phyloP scores from a whole-genome alignment of 2,888 invertebrate species.

The Hirtodrosophila histrioides region DNA sequence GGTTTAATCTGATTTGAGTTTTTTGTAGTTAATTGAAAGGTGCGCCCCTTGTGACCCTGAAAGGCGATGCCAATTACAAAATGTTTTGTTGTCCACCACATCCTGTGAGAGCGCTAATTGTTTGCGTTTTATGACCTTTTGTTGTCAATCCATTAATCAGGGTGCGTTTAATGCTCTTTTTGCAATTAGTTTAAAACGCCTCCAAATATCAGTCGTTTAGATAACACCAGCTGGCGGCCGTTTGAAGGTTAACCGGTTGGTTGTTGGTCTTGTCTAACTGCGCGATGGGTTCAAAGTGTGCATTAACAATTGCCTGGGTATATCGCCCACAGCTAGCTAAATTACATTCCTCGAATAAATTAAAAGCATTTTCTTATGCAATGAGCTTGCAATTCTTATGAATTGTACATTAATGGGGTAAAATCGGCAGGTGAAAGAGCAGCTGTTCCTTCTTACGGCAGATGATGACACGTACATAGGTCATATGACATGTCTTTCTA shows the following conservation, averaged over 20 bases:
- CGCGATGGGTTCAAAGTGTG: slow-evolving; percentile 34
- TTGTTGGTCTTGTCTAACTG: slow-evolving; percentile 14
- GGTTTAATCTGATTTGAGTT: slow-evolving; percentile 13
- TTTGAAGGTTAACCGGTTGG: slow-evolving; percentile 40
- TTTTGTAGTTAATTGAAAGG: slow-evolving; percentile 31
- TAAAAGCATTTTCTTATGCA: slow-evolving; percentile 25
- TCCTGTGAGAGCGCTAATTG: slow-evolving; percentile 43
- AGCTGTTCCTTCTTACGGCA: slow-evolving; percentile 26
- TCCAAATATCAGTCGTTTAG: slow-evolving; percentile 22
- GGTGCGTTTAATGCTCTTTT: slow-evolving; percentile 32
- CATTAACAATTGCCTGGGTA: slow-evolving; percentile 10
- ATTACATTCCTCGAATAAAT: slow-evolving; percentile 40
- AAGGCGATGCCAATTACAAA: slow-evolving; percentile 28
- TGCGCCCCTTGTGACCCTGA: slow-evolving; percentile 22
- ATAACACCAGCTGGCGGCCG: slow-evolving; percentile 10
- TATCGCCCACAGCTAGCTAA: slow-evolving; percentile 41
- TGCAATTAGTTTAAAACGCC: slow-evolving; percentile 39
- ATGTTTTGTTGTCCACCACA: slow-evolving; percentile 25
- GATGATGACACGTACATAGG: slow-evolving; percentile 8
- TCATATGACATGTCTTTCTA: slow-evolving; percentile 1
- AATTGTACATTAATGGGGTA: slow-evolving; percentile 27
- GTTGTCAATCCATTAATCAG: slow-evolving; percentile 44
- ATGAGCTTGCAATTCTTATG: slow-evolving; percentile 4
- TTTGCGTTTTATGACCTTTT: slow-evolving; percentile 30
- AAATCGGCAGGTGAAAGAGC: slow-evolving; percentile 26